A percentile compares a stretch with the other conserved stretches of the same genome.
Evolutionary conservation across 2,797 vertebrate species (phyloP).

Genomic region (Cirrhinus molitorella): DNA sequence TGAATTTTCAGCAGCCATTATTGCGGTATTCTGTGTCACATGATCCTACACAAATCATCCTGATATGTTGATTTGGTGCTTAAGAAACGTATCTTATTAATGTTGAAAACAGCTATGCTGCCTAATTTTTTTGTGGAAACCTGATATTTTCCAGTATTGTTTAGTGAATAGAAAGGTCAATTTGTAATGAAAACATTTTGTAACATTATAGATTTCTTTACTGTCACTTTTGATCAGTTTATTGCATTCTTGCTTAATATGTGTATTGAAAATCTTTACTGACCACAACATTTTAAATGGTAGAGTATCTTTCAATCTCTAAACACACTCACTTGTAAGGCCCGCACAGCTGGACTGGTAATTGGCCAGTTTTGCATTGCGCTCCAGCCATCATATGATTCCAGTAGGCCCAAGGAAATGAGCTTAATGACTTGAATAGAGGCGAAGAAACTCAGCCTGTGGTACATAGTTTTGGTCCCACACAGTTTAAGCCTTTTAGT

Average conservation of each 20-base stretch:
- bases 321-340: conserved; percentile 45
- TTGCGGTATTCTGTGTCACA: neutral
- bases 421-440: conserved; percentile 39
- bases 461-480: conserved; percentile 39
- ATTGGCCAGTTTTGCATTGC: conserved; percentile 20
- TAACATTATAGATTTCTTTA: too few species aligned
- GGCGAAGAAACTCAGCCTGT: conserved; percentile 30
- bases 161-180: too few species aligned
- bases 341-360: conserved; percentile 18
- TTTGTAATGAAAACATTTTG: too few species aligned
- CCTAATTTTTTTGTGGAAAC: too few species aligned
- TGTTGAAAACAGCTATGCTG: too few species aligned
- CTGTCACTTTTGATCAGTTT: neutral
- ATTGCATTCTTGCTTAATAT: neutral
- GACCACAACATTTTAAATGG: neutral
- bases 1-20: neutral
- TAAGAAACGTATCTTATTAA: neutral
- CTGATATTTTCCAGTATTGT: too few species aligned
- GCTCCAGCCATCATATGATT: conserved; percentile 34
- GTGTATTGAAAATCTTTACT: neutral
- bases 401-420: conserved; percentile 1
- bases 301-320: conserved; percentile 24
- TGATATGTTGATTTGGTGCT: neutral
- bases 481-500: conserved; percentile 43
- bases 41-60: neutral